Evolutionary conservation across 2,888 invertebrate species (phyloP).

Genomic region (Nysson spinosus): DNA sequence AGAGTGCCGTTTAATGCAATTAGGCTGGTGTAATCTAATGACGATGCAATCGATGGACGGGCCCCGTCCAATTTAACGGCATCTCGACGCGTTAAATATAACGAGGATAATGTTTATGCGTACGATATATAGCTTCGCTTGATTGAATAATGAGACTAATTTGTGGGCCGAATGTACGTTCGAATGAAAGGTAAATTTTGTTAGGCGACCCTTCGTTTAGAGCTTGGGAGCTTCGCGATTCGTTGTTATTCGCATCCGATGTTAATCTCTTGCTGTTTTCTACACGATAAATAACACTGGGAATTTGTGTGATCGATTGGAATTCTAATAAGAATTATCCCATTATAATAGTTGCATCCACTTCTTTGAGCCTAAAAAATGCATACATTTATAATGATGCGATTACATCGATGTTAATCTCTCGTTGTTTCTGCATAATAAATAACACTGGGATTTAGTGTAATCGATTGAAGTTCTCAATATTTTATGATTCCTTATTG

Average conservation of each 20-base stretch:
- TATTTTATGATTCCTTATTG: too few relatives aligned
- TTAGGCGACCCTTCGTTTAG: background rate
- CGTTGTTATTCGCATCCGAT: constrained; percentile 22
- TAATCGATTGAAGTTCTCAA: too few relatives aligned
- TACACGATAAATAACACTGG: too few relatives aligned
- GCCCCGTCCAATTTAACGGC: constrained; percentile 19
- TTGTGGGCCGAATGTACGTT: constrained; percentile 16
- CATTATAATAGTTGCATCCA: too few relatives aligned
- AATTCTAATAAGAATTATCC: too few relatives aligned
- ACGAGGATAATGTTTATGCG: constrained; percentile 30
- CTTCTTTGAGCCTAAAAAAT: too few relatives aligned
- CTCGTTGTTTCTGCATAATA: too few relatives aligned
- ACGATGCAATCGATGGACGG: constrained; percentile 33
- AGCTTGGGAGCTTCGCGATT: background rate
- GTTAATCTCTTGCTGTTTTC: too few relatives aligned
- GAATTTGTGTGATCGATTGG: too few relatives aligned
- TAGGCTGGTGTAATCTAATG: constrained; percentile 35
- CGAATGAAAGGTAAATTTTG: constrained; percentile 35
- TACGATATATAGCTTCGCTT: constrained; percentile 18
- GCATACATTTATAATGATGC: too few relatives aligned
- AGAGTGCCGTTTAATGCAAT: constrained; percentile 37
- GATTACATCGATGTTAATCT: too few relatives aligned
- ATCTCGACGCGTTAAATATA: constrained; percentile 24
- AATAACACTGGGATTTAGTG: too few relatives aligned
- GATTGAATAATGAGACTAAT: constrained; percentile 42